Evolutionary conservation across 2,113 vertebrate species (phyloP), one percentile per base, ranked within the genome.

Genomic region (Daubentonia madagascariensis): DNA sequence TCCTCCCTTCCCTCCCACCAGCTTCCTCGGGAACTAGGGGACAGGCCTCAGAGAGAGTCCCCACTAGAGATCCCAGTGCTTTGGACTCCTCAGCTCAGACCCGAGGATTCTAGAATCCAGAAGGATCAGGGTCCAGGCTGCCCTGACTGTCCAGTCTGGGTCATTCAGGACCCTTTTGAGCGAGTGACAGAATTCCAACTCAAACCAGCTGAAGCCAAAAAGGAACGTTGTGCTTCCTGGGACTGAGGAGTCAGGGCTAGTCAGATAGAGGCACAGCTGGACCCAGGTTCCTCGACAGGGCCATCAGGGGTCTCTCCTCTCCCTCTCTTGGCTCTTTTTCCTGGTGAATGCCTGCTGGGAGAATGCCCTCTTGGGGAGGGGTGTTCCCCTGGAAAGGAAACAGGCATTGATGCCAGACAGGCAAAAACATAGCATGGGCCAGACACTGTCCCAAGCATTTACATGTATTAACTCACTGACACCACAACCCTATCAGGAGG

Each of bases 221-320:
- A 16, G 37, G 25, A 25, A 22, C 1, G 13, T 10, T 1, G 13
- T 37, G 50, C 32, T 67, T 76, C 20, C 52, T 11, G 32, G 45
- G 14, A 84, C 45, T 48, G 32, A 57, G 75, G 54, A 14, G 35
- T 25, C 32, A 3, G 54, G 79, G 35, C 37, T 16, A 1, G 18
- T 67, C 30, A 16, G 75, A 61, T 13, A 12, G 25, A 6, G 25
- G 73, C 4, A 11, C 17, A 14, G 14, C n/a, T 1, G 40, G 68
- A 22, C 28, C 35, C 37, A 2, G 17, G 40, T 9, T 9, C 48
- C 0, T 14, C 32, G 1, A 22, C 7, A 2, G 30, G 0, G 28
- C 9, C 7, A 0, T 2, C 8, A 2, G 45, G 32, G 20, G 54
- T 75, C 52, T 6, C 3, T n/a, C 65, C 3, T 10, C 10, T 28